phyloP scores from a whole-genome alignment of 1,140 invertebrate species.

The Venturia canescens region DNA sequence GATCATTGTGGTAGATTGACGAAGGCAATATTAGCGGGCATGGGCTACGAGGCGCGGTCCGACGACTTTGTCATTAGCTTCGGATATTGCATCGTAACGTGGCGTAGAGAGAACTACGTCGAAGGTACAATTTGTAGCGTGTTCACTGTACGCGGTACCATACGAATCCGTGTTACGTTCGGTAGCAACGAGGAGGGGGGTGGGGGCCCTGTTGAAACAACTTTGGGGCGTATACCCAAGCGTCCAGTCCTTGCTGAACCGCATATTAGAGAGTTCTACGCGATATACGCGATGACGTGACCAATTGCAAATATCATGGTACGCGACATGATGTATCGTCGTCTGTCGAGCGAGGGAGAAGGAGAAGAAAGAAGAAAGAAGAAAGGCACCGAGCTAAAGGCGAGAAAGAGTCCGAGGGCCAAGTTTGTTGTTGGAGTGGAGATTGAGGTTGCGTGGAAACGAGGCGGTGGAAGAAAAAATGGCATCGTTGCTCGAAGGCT shows the following conservation, averaged over 20 bases:
- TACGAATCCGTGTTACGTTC: neutral
- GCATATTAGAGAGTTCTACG: neutral
- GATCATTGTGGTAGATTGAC: neutral
- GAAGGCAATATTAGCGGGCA: neutral
- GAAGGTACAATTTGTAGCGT: neutral
- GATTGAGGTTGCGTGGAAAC: neutral
- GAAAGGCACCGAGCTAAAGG: neutral
- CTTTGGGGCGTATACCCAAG: constrained; percentile 4
- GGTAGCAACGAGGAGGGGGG: neutral
- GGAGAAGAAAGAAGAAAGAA: neutral
- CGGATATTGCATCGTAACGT: constrained; percentile 19
- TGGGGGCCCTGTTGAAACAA: constrained; percentile 3
- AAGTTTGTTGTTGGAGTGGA: no score
- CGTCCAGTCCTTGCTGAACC: neutral
- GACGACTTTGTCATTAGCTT: constrained; percentile 19
- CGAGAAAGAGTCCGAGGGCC: neutral
- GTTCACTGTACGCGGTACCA: neutral
- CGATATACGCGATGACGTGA: constrained; percentile 10
- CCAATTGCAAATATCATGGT: constrained; percentile 16
- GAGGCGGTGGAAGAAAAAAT: neutral
- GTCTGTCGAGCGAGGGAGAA: neutral
- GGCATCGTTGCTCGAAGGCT: no score
- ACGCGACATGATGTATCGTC: neutral
- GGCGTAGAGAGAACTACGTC: neutral
- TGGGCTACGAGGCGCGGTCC: neutral